phyloP scores from a whole-genome alignment of 2,113 vertebrate genomes.

The Crotophaga sulcirostris region DNA sequence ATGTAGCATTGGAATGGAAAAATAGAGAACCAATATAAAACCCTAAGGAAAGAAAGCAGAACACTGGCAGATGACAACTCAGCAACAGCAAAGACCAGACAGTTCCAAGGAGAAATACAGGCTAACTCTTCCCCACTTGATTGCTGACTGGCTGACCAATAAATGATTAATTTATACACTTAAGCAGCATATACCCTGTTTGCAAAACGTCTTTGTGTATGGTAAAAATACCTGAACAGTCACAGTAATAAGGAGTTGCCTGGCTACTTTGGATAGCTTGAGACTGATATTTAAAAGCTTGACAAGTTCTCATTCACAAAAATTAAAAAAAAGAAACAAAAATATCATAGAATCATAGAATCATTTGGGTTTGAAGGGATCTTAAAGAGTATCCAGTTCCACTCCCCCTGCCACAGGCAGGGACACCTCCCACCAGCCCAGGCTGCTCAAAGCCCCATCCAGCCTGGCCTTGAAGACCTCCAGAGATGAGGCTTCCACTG shows the following conservation, averaged over 20 bases:
- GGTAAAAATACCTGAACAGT: neutral
- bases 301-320: neutral
- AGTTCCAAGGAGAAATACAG: neutral
- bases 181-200: neutral
- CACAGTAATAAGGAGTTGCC: neutral
- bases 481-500: too few relatives aligned
- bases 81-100: neutral
- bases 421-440: too few relatives aligned
- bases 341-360: neutral
- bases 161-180: neutral
- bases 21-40: neutral
- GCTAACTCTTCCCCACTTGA: neutral
- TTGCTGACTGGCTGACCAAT: neutral
- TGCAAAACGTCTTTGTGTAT: neutral
- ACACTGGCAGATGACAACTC: neutral
- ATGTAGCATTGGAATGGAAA: neutral
- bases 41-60: neutral
- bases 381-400: too few relatives aligned
- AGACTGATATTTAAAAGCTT: neutral
- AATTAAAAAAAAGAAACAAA: too few relatives aligned
- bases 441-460: too few relatives aligned
- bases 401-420: too few relatives aligned
- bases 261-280: neutral
- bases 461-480: too few relatives aligned
- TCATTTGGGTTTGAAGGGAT: too few relatives aligned